Percentiles rank a stretch among this genome's conserved stretches.
Evolutionary conservation across 2,797 vertebrate species (phyloP).

Genomic region (Sebastes aleutianus): DNA sequence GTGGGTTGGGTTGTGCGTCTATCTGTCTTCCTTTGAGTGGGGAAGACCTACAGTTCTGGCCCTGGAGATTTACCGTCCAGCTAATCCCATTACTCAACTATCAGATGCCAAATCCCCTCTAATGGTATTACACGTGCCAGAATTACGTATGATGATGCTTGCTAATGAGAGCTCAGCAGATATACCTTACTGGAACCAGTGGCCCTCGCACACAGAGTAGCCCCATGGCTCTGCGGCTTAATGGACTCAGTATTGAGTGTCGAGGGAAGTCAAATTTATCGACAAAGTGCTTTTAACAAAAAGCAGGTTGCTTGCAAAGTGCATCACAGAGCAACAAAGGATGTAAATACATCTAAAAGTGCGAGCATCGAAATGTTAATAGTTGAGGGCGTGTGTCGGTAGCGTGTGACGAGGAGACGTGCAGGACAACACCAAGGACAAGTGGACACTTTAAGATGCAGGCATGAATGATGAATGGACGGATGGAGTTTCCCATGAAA

Average conservation of each 20-base stretch:
- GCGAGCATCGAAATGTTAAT: constrained; percentile 28
- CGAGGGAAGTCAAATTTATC: constrained; percentile 76
- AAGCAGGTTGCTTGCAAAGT: constrained; percentile 71
- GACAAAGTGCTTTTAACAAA: constrained; percentile 79
- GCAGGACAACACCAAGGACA: constrained; percentile 14
- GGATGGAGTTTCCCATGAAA: constrained; percentile 46
- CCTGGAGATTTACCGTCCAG: constrained; percentile 64
- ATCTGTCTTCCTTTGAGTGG: constrained; percentile 49
- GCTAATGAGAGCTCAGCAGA: constrained; percentile 76
- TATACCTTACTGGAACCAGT: constrained; percentile 77
- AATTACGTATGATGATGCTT: constrained; percentile 78
- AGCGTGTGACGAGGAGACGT: neutral
- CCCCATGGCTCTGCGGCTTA: constrained; percentile 69
- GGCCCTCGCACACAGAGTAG: constrained; percentile 56
- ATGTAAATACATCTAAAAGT: constrained; percentile 62
- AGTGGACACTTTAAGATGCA: constrained; percentile 35
- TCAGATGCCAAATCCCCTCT: constrained; percentile 89
- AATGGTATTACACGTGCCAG: constrained; percentile 83
- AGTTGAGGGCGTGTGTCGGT: neutral
- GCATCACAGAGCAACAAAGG: constrained; percentile 51
- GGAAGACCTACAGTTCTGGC: constrained; percentile 66
- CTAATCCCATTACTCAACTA: constrained; percentile 89
- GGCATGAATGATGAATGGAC: constrained; percentile 51
- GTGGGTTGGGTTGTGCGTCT: neutral
- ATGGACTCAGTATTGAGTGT: constrained; percentile 80